Evolutionary conservation across 2,888 invertebrate species (phyloP), one percentile per base, ranked within the genome.

Genomic region (Microctonus brassicae): DNA sequence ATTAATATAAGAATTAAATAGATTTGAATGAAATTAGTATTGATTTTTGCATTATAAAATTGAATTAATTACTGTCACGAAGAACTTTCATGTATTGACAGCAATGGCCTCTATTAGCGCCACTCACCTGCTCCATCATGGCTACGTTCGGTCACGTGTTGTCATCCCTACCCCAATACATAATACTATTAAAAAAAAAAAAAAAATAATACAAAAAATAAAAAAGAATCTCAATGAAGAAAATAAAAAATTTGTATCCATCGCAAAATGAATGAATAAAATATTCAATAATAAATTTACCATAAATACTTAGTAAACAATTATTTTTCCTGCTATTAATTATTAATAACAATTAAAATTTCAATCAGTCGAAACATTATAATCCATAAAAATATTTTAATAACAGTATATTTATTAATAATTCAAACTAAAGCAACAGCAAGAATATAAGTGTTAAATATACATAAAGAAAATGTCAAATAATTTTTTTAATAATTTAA

Each of bases 131-230:
- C 26, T 26, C 57, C 57, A 57, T 29, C 29, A 57, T 57, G 57
- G 57, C 57, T 29, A 29, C 57, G 57, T 53, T 24, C 17, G 22
- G 52, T 53, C 57, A 57, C 57, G 57, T 57, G 57, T 57, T 26
- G 10, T 26, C 4, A n/a, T 26, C 13, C 26, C 29, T n/a, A 29
- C 26, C 57, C 39, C 39, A 39, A 13, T 39, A n/a, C n/a, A 3
- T n/a, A 39, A n/a, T n/a, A n/a, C 39, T n/a, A n/a, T 39, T 3
- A 39, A 39, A 39, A 53, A 20, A 17, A 39, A 39, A 39, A 53
- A 20, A 53, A 17, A 20, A 22, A 5, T 5, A 53, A 26, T 26
- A 10, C 6, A 57, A 57, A 29, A 24, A 57, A 57, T n/a, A 57
- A 29, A n/a, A n/a, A n/a, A n/a, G n/a, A n/a, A n/a, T n/a, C n/a